Conservation (phyloP, 2,797 vertebrate species). For the Lerista edwardsae region DNA sequence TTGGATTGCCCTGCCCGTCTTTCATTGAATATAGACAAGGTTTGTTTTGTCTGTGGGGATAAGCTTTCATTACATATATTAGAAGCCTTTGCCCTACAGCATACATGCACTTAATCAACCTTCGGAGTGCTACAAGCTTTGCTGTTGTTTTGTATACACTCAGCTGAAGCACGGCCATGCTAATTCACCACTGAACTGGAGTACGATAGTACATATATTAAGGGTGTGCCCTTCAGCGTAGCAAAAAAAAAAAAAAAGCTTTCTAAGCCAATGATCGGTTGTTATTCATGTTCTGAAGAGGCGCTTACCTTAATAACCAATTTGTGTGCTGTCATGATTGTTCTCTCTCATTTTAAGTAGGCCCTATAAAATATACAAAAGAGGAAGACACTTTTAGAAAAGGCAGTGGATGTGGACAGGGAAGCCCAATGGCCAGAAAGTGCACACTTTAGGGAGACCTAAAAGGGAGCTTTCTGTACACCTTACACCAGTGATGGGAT, state of each 20-base stretch:
- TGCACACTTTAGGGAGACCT: background rate
- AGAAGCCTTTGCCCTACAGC: background rate
- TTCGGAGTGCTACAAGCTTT: background rate
- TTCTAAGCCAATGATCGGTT: constrained; percentile 4
- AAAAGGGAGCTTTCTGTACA: background rate
- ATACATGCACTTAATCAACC: no score
- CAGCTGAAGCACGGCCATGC: background rate
- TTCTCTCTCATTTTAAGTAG: constrained; percentile 43
- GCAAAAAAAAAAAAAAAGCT: background rate
- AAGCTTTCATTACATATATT: constrained; percentile 1
- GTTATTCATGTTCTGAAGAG: constrained; percentile 34
- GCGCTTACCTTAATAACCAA: constrained; percentile 89
- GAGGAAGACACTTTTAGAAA: background rate
- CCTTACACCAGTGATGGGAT: no score
- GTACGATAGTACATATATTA: background rate
- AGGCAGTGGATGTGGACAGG: background rate
- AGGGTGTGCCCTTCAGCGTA: background rate
- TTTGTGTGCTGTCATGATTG: constrained; percentile 83
- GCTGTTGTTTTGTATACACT: background rate
- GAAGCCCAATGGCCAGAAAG: background rate
- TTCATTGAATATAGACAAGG: background rate
- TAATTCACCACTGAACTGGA: constrained; percentile 5
- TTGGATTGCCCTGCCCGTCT: no score
- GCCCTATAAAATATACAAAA: constrained; percentile 69
- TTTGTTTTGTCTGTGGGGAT: constrained; percentile 10